Conservation (phyloP, 2,113 vertebrate species). For the Nibea albiflora region DNA sequence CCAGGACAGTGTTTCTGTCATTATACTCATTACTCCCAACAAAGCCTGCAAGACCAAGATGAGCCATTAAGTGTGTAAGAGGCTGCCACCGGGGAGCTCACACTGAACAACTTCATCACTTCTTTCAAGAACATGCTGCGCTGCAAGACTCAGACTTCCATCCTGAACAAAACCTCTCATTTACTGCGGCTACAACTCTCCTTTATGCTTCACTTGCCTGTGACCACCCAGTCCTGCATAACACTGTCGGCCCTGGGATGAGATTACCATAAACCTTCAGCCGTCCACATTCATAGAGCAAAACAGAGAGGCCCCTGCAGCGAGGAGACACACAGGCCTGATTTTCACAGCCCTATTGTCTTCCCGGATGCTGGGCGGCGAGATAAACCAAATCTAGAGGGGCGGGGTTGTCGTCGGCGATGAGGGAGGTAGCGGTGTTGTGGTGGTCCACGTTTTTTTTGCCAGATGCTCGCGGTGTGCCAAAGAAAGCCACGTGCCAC, state of each 20-base stretch:
- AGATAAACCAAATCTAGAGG: conserved; percentile 70
- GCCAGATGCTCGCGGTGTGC: conserved; percentile 70
- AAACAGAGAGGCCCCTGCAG: conserved; percentile 24
- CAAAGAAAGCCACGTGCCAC: conserved; percentile 47
- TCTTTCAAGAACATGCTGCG: not conserved
- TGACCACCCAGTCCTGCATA: conserved; percentile 48
- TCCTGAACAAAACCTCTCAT: conserved; percentile 52
- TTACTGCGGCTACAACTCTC: conserved; percentile 29
- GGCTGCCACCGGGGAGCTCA: conserved; percentile 10
- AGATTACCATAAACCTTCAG: conserved; percentile 64
- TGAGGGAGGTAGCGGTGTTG: conserved; percentile 32
- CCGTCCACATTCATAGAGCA: conserved; percentile 35
- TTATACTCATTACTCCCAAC: conserved; percentile 36
- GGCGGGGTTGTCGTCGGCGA: conserved; percentile 16
- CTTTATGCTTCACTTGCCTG: conserved; percentile 31
- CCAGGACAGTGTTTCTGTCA: not conserved
- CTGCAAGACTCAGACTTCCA: conserved; percentile 17
- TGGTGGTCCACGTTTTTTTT: conserved; percentile 41
- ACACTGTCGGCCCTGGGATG: conserved; percentile 51
- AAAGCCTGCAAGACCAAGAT: conserved; percentile 12
- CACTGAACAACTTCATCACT: conserved; percentile 39
- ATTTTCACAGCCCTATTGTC: conserved; percentile 57
- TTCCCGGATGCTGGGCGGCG: conserved; percentile 60
- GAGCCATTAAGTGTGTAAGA: conserved; percentile 17
- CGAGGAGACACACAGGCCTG: conserved; percentile 16